Percentiles rank a stretch among this genome's conserved stretches.
These are phyloP conservation scores for Drosophila mayri DNA, from an alignment of 1,140 invertebrate genomes.

Conservation along the genomic window DNA sequence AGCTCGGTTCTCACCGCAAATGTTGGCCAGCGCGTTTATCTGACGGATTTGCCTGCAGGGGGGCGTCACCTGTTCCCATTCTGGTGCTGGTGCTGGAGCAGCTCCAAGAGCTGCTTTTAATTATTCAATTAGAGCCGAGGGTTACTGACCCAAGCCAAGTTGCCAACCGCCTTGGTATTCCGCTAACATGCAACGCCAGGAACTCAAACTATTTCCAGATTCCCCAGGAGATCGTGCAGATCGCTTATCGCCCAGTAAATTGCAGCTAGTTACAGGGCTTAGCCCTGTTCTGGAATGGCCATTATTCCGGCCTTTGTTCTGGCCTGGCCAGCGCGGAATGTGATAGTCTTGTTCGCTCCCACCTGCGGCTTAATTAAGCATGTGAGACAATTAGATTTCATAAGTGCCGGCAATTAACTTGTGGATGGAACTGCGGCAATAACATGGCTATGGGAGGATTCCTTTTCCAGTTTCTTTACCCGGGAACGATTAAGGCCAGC, in stretches of 20 bases:
- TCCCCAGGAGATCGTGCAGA: slow-evolving; percentile 34
- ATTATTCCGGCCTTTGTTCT: slow-evolving; percentile 36
- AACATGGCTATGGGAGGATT: slow-evolving; percentile 26
- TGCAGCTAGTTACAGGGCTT: slow-evolving; percentile 67
- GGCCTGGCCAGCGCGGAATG: slow-evolving; percentile 22
- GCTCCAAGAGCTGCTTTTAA: slow-evolving; percentile 52
- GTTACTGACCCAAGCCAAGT: slow-evolving; percentile 53
- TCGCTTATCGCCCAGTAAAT: slow-evolving; percentile 57
- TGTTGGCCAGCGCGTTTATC: slow-evolving; percentile 26
- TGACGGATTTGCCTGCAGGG: slow-evolving; percentile 57
- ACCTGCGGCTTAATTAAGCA: slow-evolving; percentile 43
- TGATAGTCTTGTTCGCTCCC: slow-evolving; percentile 27
- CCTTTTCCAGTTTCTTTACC: slow-evolving; percentile 6
- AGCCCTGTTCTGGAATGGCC: slow-evolving; percentile 33
- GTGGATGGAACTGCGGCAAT: slow-evolving; percentile 1
- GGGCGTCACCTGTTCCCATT: slow-evolving; percentile 54
- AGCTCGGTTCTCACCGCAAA: slow-evolving; percentile 15
- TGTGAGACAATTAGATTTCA: slow-evolving; percentile 46
- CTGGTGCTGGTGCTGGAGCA: neutral
- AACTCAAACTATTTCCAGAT: slow-evolving; percentile 56
- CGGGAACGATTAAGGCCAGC: slow-evolving; percentile 34
- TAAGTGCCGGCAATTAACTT: slow-evolving; percentile 44
- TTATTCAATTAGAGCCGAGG: slow-evolving; percentile 69
- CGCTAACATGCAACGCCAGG: slow-evolving; percentile 54
- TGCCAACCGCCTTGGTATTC: slow-evolving; percentile 40